Evolutionary conservation across 2,888 invertebrate genomes (phyloP).

Genomic region (Plagiodera versicolora): DNA sequence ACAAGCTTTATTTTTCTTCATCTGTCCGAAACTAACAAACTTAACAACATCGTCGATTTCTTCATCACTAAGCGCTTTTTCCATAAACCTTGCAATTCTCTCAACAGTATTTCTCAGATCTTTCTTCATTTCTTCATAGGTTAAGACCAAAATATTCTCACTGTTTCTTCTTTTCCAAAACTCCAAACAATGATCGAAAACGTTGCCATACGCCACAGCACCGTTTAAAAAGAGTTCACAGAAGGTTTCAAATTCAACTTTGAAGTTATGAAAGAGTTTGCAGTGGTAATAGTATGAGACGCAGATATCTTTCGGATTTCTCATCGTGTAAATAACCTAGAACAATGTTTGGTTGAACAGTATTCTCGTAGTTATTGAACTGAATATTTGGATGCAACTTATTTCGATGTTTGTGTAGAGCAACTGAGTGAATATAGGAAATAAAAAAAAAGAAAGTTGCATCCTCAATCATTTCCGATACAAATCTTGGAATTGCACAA

Average conservation of each 20-base stretch:
- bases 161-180: conserved; percentile 74
- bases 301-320: conserved; percentile 89
- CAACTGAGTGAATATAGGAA: too few species aligned
- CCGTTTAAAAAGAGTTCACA: conserved; percentile 73
- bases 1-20: conserved; percentile 63
- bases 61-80: conserved; percentile 65
- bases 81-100: conserved; percentile 73
- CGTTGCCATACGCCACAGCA: conserved; percentile 65
- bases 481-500: too few species aligned
- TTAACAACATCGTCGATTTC: conserved; percentile 58
- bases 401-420: too few species aligned
- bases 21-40: conserved; percentile 51
- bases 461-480: too few species aligned
- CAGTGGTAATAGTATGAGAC: conserved; percentile 89
- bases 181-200: conserved; percentile 64
- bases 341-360: too few species aligned
- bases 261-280: conserved; percentile 66
- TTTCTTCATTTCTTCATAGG: conserved; percentile 80
- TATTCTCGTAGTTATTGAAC: too few species aligned
- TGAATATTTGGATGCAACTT: too few species aligned
- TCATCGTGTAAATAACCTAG: conserved; percentile 82
- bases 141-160: conserved; percentile 74
- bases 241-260: conserved; percentile 69
- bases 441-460: too few species aligned
- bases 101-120: conserved; percentile 62